Percentiles rank a stretch among this genome's conserved stretches.
These are phyloP conservation scores for Mastomys natalensis DNA, from an alignment of 2,113 vertebrate genomes.

Conservation along the genomic window DNA sequence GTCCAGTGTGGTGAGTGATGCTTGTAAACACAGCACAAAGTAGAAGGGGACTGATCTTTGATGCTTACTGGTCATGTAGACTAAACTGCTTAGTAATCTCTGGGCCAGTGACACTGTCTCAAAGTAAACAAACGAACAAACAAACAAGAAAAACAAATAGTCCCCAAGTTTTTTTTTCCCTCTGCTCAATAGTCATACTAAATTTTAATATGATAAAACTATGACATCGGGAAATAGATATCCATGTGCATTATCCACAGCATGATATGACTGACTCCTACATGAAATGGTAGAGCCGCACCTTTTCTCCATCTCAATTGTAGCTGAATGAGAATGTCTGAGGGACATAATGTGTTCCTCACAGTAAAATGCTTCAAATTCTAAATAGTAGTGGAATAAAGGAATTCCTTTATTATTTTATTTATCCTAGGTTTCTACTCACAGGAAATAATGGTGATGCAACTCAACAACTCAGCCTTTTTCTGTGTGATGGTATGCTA, in stretches of 20 bases:
- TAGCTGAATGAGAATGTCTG: background rate
- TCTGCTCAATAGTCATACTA: background rate
- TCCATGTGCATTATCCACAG: background rate
- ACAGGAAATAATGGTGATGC: background rate
- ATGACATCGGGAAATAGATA: background rate
- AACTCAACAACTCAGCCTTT: background rate
- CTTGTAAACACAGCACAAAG: background rate
- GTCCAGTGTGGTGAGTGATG: background rate
- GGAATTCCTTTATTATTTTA: background rate
- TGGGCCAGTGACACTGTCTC: too few species aligned
- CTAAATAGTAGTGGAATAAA: background rate
- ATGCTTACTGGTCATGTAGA: background rate
- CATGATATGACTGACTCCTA: background rate
- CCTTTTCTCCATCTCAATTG: background rate
- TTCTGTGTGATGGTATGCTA: background rate
- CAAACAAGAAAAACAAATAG: too few species aligned
- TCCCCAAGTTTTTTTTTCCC: too few species aligned
- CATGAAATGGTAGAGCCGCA: background rate
- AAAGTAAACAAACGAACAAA: too few species aligned
- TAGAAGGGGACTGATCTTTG: background rate
- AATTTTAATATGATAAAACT: background rate
- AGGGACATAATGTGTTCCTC: background rate
- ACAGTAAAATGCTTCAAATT: background rate
- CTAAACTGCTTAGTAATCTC: too few species aligned
- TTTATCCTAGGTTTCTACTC: background rate